phyloP scores from a whole-genome alignment of 2,888 invertebrate genomes.

The Cyclophora albipunctata region DNA sequence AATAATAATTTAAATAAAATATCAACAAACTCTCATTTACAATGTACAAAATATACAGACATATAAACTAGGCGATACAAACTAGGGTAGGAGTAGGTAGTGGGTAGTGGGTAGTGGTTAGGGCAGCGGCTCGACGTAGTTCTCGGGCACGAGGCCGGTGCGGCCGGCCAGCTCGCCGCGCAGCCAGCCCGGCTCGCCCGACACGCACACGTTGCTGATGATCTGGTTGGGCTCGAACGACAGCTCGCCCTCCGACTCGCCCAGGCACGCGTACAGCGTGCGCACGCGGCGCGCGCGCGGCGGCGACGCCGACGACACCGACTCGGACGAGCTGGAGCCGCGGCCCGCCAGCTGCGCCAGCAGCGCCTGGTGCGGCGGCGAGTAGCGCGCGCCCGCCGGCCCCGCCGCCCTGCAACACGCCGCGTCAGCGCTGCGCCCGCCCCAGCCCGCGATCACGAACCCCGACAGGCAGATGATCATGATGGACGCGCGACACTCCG shows the following conservation, averaged over 20 bases:
- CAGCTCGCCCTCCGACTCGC: constrained; percentile 96
- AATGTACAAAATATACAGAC: constrained; percentile 68
- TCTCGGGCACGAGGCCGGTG: constrained; percentile 95
- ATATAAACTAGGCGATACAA: constrained; percentile 4
- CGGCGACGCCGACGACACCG: constrained; percentile 78
- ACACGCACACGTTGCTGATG: constrained; percentile 94
- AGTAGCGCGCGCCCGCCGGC: constrained; percentile 37
- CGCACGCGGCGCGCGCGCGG: constrained; percentile 78
- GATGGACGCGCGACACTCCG: background rate
- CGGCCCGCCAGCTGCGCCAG: constrained; percentile 24
- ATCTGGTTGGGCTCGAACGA: constrained; percentile 99
- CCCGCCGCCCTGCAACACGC: background rate
- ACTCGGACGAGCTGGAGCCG: constrained; percentile 88
- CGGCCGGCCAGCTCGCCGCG: constrained; percentile 95
- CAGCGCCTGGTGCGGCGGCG: constrained; percentile 60
- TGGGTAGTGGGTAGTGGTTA: constrained; percentile 40
- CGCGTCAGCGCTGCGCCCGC: background rate
- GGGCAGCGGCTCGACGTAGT: constrained; percentile 93
- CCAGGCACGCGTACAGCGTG: constrained; percentile 96
- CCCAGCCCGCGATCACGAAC: constrained; percentile 62
- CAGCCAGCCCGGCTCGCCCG: constrained; percentile 98
- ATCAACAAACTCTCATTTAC: constrained; percentile 70
- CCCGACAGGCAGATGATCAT: constrained; percentile 73
- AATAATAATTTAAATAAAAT: constrained; percentile 61
- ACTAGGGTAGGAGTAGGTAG: constrained; percentile 1